Conservation (phyloP, 37 sponge, comb jelly and placozoan genomes). For the Corticium candelabrum region DNA sequence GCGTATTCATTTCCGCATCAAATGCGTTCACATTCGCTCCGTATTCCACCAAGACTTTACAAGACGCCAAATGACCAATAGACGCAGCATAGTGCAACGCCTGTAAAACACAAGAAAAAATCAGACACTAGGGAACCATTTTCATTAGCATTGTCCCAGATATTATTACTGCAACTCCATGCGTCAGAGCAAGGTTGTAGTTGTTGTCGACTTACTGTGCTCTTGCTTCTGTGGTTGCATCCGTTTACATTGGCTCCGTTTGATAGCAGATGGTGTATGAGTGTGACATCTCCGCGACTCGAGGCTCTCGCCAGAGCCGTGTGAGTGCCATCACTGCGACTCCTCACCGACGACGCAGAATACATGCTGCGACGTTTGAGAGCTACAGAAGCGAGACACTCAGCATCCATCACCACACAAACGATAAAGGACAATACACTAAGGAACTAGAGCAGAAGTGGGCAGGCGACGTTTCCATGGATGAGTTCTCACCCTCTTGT, state of each 20-base stretch:
- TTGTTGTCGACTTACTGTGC: conserved; percentile 2
- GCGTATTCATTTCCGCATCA: conserved; percentile 15
- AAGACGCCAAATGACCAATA: neutral
- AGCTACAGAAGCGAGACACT: too few relatives aligned
- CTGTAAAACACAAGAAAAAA: neutral
- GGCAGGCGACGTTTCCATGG: too few relatives aligned
- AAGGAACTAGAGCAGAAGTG: too few relatives aligned
- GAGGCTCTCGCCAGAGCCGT: neutral
- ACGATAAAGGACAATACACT: too few relatives aligned
- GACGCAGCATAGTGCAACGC: neutral
- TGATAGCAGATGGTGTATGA: neutral
- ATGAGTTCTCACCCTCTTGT: too few relatives aligned
- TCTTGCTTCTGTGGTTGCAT: neutral
- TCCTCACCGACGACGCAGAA: neutral
- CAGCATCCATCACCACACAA: too few relatives aligned
- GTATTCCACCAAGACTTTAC: neutral
- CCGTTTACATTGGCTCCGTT: neutral
- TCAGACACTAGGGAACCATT: neutral
- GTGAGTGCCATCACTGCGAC: neutral
- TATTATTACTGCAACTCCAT: too few relatives aligned
- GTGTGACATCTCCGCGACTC: neutral
- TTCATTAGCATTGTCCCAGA: too few relatives aligned
- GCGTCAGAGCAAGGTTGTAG: too few relatives aligned
- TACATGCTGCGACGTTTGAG: neutral
- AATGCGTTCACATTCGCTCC: conserved; percentile 17